Conservation (phyloP, 2,113 vertebrate genomes). For the Struthio camelus region DNA sequence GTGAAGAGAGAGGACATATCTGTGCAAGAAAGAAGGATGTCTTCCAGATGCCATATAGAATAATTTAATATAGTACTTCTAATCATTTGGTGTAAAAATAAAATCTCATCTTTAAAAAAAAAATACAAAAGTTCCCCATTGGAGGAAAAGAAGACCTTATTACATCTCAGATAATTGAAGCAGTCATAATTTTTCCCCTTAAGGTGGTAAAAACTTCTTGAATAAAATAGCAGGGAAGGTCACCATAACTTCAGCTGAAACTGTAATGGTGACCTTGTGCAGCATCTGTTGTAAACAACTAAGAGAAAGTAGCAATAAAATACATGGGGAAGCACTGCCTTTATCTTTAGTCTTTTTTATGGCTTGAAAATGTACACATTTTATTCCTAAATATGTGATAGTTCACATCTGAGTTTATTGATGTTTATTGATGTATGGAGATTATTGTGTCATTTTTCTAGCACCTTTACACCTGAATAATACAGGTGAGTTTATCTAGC, state of each 20-base stretch:
- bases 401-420: not conserved
- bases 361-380: not conserved
- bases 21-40: not conserved
- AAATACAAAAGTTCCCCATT: not conserved
- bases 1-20: not conserved
- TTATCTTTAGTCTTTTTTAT: not conserved
- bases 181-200: not conserved
- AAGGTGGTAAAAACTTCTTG: not conserved
- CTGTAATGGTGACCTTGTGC: not conserved
- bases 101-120: not conserved
- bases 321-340: not conserved
- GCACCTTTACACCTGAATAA: not conserved
- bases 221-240: not conserved
- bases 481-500: not conserved
- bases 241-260: accelerated
- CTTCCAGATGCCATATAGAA: not conserved
- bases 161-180: not conserved
- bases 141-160: not conserved
- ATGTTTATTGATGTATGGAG: not conserved
- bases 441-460: not conserved
- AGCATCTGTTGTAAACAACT: not conserved
- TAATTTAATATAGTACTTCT: not conserved
- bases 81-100: not conserved
- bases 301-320: not conserved
- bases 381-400: not conserved